Base-by-base conservation (phyloP, 2,888 invertebrate species). In the Papilio elwesi region DNA sequence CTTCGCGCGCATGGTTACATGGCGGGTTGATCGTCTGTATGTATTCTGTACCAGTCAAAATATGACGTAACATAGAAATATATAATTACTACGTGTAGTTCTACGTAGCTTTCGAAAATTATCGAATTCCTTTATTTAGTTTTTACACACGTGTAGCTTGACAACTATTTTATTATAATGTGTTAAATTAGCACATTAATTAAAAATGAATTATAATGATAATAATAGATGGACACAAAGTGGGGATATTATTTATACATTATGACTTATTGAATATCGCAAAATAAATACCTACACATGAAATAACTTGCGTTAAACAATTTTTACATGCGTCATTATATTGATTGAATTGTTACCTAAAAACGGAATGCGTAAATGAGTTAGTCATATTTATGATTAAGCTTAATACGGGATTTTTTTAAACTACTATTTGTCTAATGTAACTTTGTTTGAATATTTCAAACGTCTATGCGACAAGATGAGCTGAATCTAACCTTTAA, bases 311-410 rank as follows among this genome's bases (percentile, higher is more conserved):
- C 59, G 59, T 62, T 49, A 5, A 49, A 49, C 43, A 62, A 43
- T n/a, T 38, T 38, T 59, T 38, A 59, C 3, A 13, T 62, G 59
- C 38, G 59, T 62, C 59, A 62, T 38, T n/a, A 8, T 62, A 62
- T 62, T 43, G 59, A 62, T 62, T 43, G 59, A 43, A 62, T 62
- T 43, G 15, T 62, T 15, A 62, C 59, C 15, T 62, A 62, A 62
- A 43, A 62, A 43, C 59, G 59, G 43, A 62, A 62, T 62, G 43
- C 15, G 43, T 43, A 38, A 43, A 4, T 38, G 11, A 55, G 36
- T 38, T 62, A 62, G 59, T 62, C 59, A 62, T 62, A 62, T 15
- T 62, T 62, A 43, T 62, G 59, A 62, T 43, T 62, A n/a, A 62
- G 57, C 12, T 55, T 55, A 57, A 13, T 62, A 43, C 38, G 59